Evolutionary conservation across 2,113 vertebrate genomes (phyloP), one percentile per base, ranked within the genome.

Genomic region (Lampris megalopsis): DNA sequence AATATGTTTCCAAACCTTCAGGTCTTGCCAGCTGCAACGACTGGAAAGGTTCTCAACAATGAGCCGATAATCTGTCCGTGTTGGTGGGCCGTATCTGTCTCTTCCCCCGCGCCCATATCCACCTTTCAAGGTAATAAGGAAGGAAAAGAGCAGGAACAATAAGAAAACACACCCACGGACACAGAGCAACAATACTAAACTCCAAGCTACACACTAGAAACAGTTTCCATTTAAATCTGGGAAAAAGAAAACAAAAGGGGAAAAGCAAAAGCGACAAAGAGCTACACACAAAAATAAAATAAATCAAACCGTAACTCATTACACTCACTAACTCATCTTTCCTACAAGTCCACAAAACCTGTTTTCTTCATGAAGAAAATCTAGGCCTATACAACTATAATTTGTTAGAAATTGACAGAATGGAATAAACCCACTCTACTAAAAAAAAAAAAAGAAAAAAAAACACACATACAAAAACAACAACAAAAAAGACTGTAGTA

Each of bases 31-130:
- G 92, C 97, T 99, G 93, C 98, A 99, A 76, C 97, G 97, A 88
- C 97, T 98, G 81, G 98, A 99, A 87, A 98, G 94, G 92, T 99
- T 99, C 92, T 99, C 97, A 90, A 99, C 97, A 93, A 98, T 97
- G 83, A 99, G 96, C 69, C 98, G 96, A 94, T 99, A 99, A 89
- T 99, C 97, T 73, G 97, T 98, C 88, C 97, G 95, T 65, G 97
- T 96, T 0, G 98, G 98, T 75, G 98, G 98, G 79, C 98, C 97
- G 24, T 97, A 97, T 86, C 97, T 94, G 94, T 99, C 97, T 92
- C 96, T 95, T 89, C 96, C 96, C 89, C 96, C 97, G 92, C 97
- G 97, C 77, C 97, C 96, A 94, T 97, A 96, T 73, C 96, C 96
- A 95, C 96, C 97, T 97, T 98, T 95, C 90, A 88, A 86, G 92